Conservation (phyloP, 2,113 vertebrate species). For the Rynchops niger region DNA sequence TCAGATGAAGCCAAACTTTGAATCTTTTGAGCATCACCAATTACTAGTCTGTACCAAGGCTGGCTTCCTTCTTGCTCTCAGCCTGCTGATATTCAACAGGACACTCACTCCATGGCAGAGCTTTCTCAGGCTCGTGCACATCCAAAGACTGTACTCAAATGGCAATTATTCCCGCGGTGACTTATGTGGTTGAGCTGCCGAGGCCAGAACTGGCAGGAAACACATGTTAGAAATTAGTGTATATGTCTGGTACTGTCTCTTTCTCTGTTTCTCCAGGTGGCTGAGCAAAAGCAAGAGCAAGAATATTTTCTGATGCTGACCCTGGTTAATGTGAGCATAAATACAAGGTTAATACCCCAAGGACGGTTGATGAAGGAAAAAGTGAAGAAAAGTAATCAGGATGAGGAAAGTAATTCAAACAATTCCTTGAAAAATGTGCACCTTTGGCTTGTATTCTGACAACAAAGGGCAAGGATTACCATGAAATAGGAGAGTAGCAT, state of each 20-base stretch:
- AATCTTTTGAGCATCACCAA: not conserved
- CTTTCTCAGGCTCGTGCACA: not conserved
- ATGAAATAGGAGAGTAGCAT: constrained; percentile 20
- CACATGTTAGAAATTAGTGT: constrained; percentile 62
- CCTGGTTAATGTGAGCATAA: constrained; percentile 50
- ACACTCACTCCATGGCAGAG: not conserved
- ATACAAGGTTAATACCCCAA: constrained; percentile 55
- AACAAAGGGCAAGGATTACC: constrained; percentile 52
- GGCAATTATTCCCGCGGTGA: not conserved
- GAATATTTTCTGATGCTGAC: constrained; percentile 51
- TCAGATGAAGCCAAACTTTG: not conserved
- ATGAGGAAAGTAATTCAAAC: constrained; percentile 46
- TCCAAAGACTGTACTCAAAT: not conserved
- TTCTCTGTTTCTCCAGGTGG: constrained; percentile 67
- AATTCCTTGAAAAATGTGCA: constrained; percentile 49
- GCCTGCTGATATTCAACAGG: not conserved
- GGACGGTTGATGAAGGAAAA: constrained; percentile 42
- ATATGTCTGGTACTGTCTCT: constrained; percentile 57
- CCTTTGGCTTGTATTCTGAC: constrained; percentile 47
- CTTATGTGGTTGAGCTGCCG: not conserved
- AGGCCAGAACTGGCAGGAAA: constrained; percentile 53
- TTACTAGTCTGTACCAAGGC: not conserved
- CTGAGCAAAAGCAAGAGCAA: constrained; percentile 33
- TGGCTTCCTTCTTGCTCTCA: not conserved
- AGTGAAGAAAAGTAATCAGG: constrained; percentile 54